Evolutionary conservation across 2,113 vertebrate species (phyloP), one percentile per base, ranked within the genome.

Genomic region (Oostethus manadensis): DNA sequence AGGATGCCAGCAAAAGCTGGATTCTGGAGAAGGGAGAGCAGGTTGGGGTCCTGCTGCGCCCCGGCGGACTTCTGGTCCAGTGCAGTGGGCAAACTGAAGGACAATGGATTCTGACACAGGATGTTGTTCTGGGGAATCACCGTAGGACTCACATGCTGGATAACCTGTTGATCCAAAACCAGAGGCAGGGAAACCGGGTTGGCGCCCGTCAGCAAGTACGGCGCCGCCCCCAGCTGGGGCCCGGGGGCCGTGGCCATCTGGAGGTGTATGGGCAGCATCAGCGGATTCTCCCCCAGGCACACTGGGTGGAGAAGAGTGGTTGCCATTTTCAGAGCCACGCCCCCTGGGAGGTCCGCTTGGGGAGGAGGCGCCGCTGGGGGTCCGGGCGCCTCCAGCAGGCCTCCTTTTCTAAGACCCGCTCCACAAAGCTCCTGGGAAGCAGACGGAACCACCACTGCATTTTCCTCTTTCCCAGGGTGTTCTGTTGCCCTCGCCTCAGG

Each of bases 181-280:
- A 99, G 85, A 0, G 95, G 96, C 58, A 98, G 84, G 1, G 96
- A 94, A 9, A 99, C 86, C 0, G 95, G 94, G 40, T 92, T 94
- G 77, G 97, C 94, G 2, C 92, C 90, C 0, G 95, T 92, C 88
- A 99, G 93, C 59, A 99, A 87, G 21, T 95, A 99, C 0, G 96
- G 92, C 1, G 94, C 84, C 9, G 89, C 85, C 16, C 84, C 87
- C 53, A 97, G 88, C 86, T 94, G 93, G 0, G 95, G 82, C 0
- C 88, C 85, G 0, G 93, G 76, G 3, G 92, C 89, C 33, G 94
- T 93, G 0, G 93, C 92, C 50, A 98, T 92, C 81, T 97, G 95
- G 74, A 95, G 89, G 78, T 96, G 94, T 54, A 99, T 94, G 57
- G 96, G 96, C 80, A 98, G 83, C 70, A 99, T 92, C 48, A 99